Base-by-base conservation (phyloP, 1,140 invertebrate species). In the Ooceraea biroi region DNA sequence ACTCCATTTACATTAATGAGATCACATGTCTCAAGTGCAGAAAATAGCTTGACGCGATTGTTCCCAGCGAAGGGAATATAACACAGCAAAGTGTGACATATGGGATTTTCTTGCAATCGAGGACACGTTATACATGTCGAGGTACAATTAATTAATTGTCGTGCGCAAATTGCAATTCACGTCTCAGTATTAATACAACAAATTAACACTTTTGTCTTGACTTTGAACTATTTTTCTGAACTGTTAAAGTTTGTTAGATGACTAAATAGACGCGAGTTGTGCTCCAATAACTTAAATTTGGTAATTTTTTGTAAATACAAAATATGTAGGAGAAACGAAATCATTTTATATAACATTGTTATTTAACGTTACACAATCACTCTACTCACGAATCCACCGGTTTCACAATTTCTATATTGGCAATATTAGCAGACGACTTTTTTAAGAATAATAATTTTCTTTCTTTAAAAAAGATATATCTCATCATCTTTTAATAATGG, bases 341-440 rank as follows among this genome's bases (percentile, higher is more conserved):
- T 69, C 55, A 71, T 46, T 80, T 80, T 80, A 80, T 57, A 50
- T 80, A 80, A 80, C 50, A 80, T 80, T 80, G 50, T 71, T 80
- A 80, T 80, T 80, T 80, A 80, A 71, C 44, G 41, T 78, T 78
- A 69, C 50, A 27, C 50, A 80, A 80, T 22, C 17, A 25, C 44
- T n/a, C 50, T 57, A 10, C 27, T 57, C 14, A 57, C 50, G 44
- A 69, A 78, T 71, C 65, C 68, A 14, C 22, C 12, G 10, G 36
- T 78, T 78, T 7, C 76, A 57, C 52, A 57, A 80, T 57, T 71
- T 46, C 76, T 44, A 63, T 50, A 55, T n/a, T 5, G 12, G 17
- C 27, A 19, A 44, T 17, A 36, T 22, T 66, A 17, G 14, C 19
- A 63, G 44, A 52, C 8, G 25, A 77, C 19, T 41, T 76, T 65